Evolutionary conservation across 2,113 vertebrate genomes (phyloP).

Genomic region (Nestor notabilis): DNA sequence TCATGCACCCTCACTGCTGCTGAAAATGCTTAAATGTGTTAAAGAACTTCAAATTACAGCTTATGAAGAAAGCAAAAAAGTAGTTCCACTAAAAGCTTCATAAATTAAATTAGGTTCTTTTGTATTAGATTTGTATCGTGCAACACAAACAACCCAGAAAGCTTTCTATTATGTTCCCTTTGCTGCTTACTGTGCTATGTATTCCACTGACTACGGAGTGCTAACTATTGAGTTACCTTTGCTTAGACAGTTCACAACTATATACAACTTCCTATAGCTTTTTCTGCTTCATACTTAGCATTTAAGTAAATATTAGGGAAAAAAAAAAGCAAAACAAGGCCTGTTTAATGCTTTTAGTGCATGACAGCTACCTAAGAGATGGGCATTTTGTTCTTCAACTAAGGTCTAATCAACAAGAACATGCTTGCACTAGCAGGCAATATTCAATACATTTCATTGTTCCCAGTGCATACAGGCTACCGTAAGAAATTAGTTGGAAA

Average conservation of each 20-base stretch:
- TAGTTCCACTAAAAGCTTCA: slow-evolving; percentile 6
- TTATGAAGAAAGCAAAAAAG: not conserved
- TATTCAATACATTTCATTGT: not conserved
- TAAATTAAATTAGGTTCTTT: not conserved
- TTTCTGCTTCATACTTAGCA: not conserved
- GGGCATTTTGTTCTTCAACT: not conserved
- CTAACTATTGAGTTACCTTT: not conserved
- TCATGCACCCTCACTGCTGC: not conserved
- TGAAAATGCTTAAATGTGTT: not conserved
- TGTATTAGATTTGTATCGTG: not conserved
- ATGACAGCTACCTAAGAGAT: not conserved
- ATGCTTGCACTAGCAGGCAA: not conserved
- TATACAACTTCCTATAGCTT: not conserved
- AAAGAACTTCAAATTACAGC: not conserved
- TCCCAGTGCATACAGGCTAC: not conserved
- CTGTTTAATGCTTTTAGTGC: not conserved
- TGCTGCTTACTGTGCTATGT: not conserved
- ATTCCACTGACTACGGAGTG: not conserved
- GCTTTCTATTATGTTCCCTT: not conserved
- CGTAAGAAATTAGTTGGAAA: not conserved
- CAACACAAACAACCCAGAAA: not conserved
- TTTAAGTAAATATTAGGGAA: not conserved
- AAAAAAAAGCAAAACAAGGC: not conserved
- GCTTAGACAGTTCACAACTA: not conserved
- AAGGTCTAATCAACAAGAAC: not conserved